Base-by-base conservation (phyloP, 2,797 vertebrate genomes). In the Nyctibius grandis region DNA sequence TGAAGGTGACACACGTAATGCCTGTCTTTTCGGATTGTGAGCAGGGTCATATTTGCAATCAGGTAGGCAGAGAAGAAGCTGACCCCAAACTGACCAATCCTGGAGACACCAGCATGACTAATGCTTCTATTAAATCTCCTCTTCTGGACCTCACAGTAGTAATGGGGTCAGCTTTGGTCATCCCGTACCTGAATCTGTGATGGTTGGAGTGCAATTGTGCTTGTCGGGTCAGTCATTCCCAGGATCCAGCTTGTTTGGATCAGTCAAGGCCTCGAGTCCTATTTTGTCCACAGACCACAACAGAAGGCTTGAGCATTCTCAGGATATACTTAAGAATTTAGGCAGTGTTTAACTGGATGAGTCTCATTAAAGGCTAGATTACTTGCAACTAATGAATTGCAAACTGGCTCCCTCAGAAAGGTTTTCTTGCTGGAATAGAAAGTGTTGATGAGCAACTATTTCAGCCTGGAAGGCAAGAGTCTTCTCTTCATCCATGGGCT, bases 41-140 rank as follows among this genome's bases (percentile, higher is more conserved):
- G 97, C 72, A 98, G 64, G 0, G 98, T 98, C 91, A 98, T 94
- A 21, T 97, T 98, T 11, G 98, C 98, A 79, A 97, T 97, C 70
- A 98, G 95, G 89, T 98, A 98, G 44, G 98, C 98, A 2, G 98
- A 98, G 96, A 98, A 98, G 96, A 98, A 98, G 87, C 98, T 98
- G 67, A 98, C 98, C 67, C 98, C 98, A 28, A 98, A 98, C 79
- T 98, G 98, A 17, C 98, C 98, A 9, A 97, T 98, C 98, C 98
- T 98, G 57, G 98, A 98, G 94, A 98, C 98, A 93, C 98, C 98
- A 12, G 98, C 98, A 93, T 88, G 95, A 68, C 98, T 84, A 98
- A 94, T 45, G 95, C 98, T 97, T 98, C 98, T 98, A 97, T 97
- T 92, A 98, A 98, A 42, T 97, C 97, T 93, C 98, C 97, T 40